phyloP scores from a whole-genome alignment of 2,113 vertebrate genomes.

The Otocyon megalotis region DNA sequence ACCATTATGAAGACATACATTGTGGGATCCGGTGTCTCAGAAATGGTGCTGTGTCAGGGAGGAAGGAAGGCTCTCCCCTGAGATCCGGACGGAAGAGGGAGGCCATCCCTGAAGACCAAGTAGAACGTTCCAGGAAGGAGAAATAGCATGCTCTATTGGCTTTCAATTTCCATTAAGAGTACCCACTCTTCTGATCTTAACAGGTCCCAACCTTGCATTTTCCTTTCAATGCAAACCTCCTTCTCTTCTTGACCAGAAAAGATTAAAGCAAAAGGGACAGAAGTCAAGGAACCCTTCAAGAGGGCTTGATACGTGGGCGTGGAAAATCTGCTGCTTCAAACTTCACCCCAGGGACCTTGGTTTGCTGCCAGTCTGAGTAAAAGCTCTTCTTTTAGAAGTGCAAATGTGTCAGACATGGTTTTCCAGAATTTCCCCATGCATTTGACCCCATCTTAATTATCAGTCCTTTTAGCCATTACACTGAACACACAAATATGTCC shows the following conservation, averaged over 20 bases:
- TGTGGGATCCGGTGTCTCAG: fast-evolving
- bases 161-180: not conserved
- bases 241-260: not conserved
- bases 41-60: no score
- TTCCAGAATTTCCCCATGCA: no score
- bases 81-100: not conserved
- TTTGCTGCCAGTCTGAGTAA: not conserved
- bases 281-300: not conserved
- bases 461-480: not conserved
- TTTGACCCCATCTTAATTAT: not conserved
- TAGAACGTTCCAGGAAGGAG: not conserved
- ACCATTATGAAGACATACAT: not conserved
- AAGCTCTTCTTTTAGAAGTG: no score
- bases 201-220: not conserved
- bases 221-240: not conserved
- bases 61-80: not conserved
- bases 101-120: not conserved
- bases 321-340: fast-evolving
- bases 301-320: fast-evolving
- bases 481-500: not conserved
- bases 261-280: not conserved
- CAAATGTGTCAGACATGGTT: not conserved
- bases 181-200: no score
- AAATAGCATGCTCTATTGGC: not conserved
- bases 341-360: not conserved